A percentile compares a stretch with the other conserved stretches of the same genome.
Evolutionary conservation across 1,140 invertebrate genomes (phyloP).

Genomic region (Apis mellifera): Amel_HAv3.1 CM009944.2:7643501-7644000

Average conservation of each 20-base stretch:
- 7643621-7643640: constrained; percentile 1
- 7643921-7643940: constrained; percentile 21
- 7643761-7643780: not conserved
- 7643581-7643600: no score
- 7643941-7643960: not conserved
- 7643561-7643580: not conserved
- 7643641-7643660: not conserved
- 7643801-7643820: not conserved
- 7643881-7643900: constrained; percentile 15
- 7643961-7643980: constrained; percentile 57
- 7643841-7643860: constrained; percentile 5
- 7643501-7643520: not conserved
- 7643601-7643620: not conserved
- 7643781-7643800: not conserved
- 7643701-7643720: constrained; percentile 44
- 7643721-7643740: constrained; percentile 26
- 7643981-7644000: constrained; percentile 60
- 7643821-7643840: not conserved
- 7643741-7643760: constrained; percentile 33
- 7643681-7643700: not conserved
- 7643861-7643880: not conserved
- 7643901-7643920: constrained; percentile 26
- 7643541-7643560: no score
- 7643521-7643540: no score
- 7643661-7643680: constrained; percentile 5